These are phyloP conservation scores for Bombus vancouverensis DNA, from an alignment of 1,140 invertebrate species.

Conservation along the genomic window DNA sequence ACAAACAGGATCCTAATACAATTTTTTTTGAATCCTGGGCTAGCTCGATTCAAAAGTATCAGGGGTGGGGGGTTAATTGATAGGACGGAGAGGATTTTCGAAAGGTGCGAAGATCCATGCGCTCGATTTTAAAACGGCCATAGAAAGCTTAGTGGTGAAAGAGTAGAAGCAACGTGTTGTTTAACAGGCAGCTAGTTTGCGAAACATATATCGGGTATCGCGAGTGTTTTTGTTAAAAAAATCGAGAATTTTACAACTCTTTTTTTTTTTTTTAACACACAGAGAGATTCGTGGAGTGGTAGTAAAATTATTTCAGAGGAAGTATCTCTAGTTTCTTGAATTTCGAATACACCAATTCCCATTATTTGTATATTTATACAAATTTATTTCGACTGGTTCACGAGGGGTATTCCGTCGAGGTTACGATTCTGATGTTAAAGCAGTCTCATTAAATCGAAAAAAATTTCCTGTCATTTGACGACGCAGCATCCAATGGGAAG, in stretches of 20 bases:
- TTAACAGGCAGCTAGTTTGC: conserved; percentile 9
- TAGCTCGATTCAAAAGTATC: conserved; percentile 5
- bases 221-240: background rate
- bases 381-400: background rate
- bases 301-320: background rate
- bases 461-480: conserved; percentile 9
- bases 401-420: background rate
- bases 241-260: background rate
- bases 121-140: background rate
- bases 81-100: background rate
- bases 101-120: conserved; percentile 21
- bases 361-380: background rate
- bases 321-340: background rate
- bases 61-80: conserved; percentile 50
- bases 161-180: background rate
- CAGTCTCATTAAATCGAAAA: conserved; percentile 1
- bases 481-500: conserved; percentile 9
- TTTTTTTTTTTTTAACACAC: background rate
- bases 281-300: background rate
- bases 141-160: background rate
- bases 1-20: conserved; percentile 75
- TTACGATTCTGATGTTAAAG: background rate
- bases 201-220: background rate
- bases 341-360: background rate
- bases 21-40: conserved; percentile 61